phyloP scores from a whole-genome alignment of 1,140 invertebrate species.

The Kradibia gibbosae region DNA sequence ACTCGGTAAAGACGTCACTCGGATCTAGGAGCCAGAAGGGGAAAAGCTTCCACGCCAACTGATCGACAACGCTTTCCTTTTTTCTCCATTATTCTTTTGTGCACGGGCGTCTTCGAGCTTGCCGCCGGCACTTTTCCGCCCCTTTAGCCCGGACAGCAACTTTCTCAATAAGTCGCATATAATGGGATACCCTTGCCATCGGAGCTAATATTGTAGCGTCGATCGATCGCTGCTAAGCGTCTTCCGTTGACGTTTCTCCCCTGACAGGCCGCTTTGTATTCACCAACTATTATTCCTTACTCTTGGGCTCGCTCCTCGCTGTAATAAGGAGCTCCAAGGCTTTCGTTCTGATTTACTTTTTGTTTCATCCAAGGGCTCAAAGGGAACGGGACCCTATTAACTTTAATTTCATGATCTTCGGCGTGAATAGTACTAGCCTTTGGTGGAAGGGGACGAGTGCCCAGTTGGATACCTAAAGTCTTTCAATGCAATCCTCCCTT shows the following conservation, averaged over 20 bases:
- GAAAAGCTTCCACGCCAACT: slow-evolving; percentile 25
- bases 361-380: not conserved
- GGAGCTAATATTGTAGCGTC: slow-evolving; percentile 4
- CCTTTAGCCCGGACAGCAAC: not conserved
- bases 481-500: not conserved
- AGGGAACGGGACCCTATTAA: not conserved
- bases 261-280: not conserved
- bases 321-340: not conserved
- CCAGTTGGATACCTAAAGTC: not conserved
- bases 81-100: slow-evolving; percentile 6
- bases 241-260: not conserved
- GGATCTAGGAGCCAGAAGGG: not conserved
- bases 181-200: slow-evolving; percentile 11
- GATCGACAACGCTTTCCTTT: slow-evolving; percentile 46
- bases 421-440: not conserved
- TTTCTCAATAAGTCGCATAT: slow-evolving; percentile 17
- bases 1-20: slow-evolving; percentile 63
- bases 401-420: not conserved
- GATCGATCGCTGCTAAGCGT: not conserved
- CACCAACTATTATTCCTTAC: not conserved
- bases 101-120: slow-evolving; percentile 1
- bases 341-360: not conserved
- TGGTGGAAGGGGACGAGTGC: not conserved
- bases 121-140: not conserved
- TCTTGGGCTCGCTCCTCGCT: too few relatives aligned